Evolutionary conservation across 2,797 vertebrate species (phyloP).

Genomic region (Morelia viridis): DNA sequence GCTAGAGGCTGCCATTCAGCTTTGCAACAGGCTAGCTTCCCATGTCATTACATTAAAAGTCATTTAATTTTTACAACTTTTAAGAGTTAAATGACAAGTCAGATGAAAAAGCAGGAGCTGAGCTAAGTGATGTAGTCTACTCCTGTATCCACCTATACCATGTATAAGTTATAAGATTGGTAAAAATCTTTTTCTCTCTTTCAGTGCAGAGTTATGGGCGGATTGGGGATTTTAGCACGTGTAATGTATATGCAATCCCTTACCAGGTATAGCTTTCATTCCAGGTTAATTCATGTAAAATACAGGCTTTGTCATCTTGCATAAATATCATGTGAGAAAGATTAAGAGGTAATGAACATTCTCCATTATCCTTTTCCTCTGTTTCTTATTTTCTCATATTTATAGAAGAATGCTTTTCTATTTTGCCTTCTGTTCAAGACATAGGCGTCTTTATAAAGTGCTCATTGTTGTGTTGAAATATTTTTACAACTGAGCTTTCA

Average conservation of each 20-base stretch:
- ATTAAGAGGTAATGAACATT: slow-evolving; percentile 27
- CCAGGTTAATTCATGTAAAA: slow-evolving; percentile 20
- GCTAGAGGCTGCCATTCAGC: not conserved
- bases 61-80: not conserved
- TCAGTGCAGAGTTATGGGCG: not conserved
- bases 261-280: slow-evolving; percentile 4
- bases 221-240: not conserved
- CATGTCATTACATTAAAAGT: not conserved
- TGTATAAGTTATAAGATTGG: not conserved
- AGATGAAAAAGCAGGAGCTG: not conserved
- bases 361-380: slow-evolving; percentile 48
- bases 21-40: not conserved
- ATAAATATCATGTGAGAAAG: slow-evolving; percentile 22
- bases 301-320: slow-evolving; percentile 5
- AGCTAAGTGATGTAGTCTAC: not conserved
- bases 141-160: not conserved
- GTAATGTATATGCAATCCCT: not conserved
- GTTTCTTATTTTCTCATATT: slow-evolving; percentile 63
- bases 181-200: not conserved
- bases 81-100: not conserved
- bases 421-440: slow-evolving; percentile 61
- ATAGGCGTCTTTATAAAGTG: slow-evolving; percentile 30
- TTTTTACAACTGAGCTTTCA: slow-evolving; percentile 67
- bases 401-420: slow-evolving; percentile 58
- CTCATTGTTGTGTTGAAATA: slow-evolving; percentile 50